phyloP scores from a whole-genome alignment of 37 sponge, comb jelly and placozoan species.

The Dysidea cf. avara region DNA sequence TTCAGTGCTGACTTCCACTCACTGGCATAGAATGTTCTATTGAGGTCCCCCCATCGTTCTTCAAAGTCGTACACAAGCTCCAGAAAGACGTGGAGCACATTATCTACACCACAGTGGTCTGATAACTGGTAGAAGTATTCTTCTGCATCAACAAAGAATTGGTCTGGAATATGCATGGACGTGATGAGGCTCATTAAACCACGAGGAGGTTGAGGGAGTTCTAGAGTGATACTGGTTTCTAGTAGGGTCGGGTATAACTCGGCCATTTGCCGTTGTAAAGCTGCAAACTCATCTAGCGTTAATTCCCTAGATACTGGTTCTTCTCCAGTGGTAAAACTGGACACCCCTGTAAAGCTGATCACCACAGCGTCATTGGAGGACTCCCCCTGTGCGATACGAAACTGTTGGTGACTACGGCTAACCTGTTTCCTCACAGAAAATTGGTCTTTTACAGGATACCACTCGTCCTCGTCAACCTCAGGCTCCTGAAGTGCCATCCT shows the following conservation, averaged over 20 bases:
- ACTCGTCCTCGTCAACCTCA: conserved; percentile 10
- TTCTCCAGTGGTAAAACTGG: neutral
- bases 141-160: conserved; percentile 11
- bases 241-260: conserved; percentile 35
- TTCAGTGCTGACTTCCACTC: conserved; percentile 5
- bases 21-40: conserved; percentile 19
- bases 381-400: conserved; percentile 1
- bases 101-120: conserved; percentile 10
- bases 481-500: neutral
- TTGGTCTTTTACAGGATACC: conserved; percentile 17
- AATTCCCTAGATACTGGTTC: conserved; percentile 8
- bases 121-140: conserved; percentile 15
- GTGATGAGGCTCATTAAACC: conserved; percentile 37
- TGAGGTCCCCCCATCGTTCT: conserved; percentile 47
- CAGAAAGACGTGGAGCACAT: conserved; percentile 25
- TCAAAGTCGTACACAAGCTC: conserved; percentile 18
- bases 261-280: conserved; percentile 32
- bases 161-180: conserved; percentile 12
- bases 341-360: neutral
- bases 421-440: conserved; percentile 4
- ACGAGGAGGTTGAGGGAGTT: conserved; percentile 13
- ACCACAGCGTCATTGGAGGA: neutral
- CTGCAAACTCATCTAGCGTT: conserved; percentile 35
- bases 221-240: neutral
- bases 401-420: neutral